Evolutionary conservation across 2,113 vertebrate genomes (phyloP), one percentile per base, ranked within the genome.

Genomic region (Cololabis saira): DNA sequence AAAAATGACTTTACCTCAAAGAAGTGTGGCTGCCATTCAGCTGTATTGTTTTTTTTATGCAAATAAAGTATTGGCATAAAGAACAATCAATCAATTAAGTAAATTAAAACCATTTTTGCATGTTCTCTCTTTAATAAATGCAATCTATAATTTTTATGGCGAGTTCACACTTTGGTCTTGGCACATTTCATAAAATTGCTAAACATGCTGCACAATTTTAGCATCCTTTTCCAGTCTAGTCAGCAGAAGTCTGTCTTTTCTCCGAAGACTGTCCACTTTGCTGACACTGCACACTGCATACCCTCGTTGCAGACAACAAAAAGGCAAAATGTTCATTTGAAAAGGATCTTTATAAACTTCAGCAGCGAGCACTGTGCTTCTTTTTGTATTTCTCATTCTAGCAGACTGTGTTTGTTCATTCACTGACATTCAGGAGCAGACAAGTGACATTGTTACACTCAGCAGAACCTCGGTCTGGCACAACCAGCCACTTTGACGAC

Each of bases 381-480:
- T 62, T 21, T 49, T 30, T 22, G 44, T 67, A 61, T 78, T 67
- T 54, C 61, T 74, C 65, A 53, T 50, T 56, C 10, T 12, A 27
- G 71, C 74, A 56, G 81, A n/a, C 37, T 67, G 63, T 54, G 60
- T 61, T 59, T 61, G 44, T 70, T 70, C 65, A 45, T 70, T 41
- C 16, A 70, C 74, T 60, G 70, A 57, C 50, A 16, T 84, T 69
- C 65, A 67, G 71, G 82, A 80, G 64, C 72, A 88, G 81, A 81
- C 63, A 76, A 80, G 73, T 79, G 74, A 89, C 88, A 92, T 83
- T 90, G 90, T 88, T 79, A 72, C 71, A 71, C 85, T 78, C 59
- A 83, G 74, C 78, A 80, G 82, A 81, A 89, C 71, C 73, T 71
- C 48, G 69, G 73, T 85, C 84, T 80, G 70, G 82, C 74, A 67